These are phyloP conservation scores for Gymnosoma rotundatum DNA, from an alignment of 2,888 invertebrate species.

Conservation along the genomic window DNA sequence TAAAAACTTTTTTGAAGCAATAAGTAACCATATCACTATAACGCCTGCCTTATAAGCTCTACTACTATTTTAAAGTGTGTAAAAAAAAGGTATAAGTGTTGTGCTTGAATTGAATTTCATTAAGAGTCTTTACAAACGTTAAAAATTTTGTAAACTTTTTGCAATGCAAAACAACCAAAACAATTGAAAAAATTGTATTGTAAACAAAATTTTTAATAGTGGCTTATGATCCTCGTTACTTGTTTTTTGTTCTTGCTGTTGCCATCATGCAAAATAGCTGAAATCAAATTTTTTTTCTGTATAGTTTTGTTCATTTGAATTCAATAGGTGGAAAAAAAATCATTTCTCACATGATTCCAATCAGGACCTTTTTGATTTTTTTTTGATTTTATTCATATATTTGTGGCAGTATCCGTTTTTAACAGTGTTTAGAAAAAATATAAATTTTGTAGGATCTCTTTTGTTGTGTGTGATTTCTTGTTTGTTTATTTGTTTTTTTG, in stretches of 20 bases:
- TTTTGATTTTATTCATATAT: conserved; percentile 38
- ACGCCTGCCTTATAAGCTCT: background rate
- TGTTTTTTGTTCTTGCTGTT: conserved; percentile 27
- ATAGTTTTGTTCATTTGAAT: conserved; percentile 49
- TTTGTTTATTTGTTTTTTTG: conserved; percentile 15
- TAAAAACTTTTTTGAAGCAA: no score
- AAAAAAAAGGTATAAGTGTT: conserved; percentile 20
- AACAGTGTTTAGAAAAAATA: conserved; percentile 21
- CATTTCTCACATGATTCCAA: conserved; percentile 82
- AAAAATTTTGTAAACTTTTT: conserved; percentile 74
- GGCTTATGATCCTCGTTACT: conserved; percentile 46
- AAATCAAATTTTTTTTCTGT: conserved; percentile 74
- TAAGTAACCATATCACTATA: background rate
- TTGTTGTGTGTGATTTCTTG: conserved; percentile 43
- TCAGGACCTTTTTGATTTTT: conserved; percentile 64
- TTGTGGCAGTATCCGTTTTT: background rate
- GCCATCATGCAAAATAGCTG: conserved; percentile 81
- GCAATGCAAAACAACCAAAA: conserved; percentile 1
- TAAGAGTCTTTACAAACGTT: conserved; percentile 81
- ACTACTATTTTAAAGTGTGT: background rate
- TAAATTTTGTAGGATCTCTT: conserved; percentile 61
- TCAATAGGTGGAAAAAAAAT: conserved; percentile 71
- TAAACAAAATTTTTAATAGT: conserved; percentile 70
- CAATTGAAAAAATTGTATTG: conserved; percentile 12
- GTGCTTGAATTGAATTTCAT: conserved; percentile 77